phyloP scores from a whole-genome alignment of 2,888 invertebrate genomes.

The Lepidocyrtoides sp. region DNA sequence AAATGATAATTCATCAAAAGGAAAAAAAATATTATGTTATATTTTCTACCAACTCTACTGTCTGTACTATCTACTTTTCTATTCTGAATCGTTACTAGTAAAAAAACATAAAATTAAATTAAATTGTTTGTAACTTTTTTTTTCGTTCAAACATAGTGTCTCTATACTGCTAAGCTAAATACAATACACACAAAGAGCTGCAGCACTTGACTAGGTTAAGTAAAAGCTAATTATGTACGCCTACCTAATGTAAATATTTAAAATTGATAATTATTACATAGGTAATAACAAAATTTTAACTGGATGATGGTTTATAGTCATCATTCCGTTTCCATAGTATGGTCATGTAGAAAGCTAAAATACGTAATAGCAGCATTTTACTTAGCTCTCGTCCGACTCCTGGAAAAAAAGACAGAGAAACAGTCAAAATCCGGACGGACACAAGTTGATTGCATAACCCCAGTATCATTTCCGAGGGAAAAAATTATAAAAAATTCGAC shows the following conservation, averaged over 20 bases:
- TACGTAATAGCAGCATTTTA: not conserved
- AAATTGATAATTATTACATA: not conserved
- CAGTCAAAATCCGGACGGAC: not conserved
- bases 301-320: not conserved
- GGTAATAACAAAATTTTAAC: not conserved
- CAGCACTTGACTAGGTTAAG: not conserved
- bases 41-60: too few species aligned
- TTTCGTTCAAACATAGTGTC: too few species aligned
- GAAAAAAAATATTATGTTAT: too few species aligned
- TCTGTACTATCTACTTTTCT: too few species aligned
- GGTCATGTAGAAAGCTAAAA: not conserved
- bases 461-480: not conserved
- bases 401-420: not conserved
- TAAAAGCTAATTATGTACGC: not conserved
- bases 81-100: too few species aligned
- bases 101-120: too few species aligned
- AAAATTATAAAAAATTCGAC: not conserved
- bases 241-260: too few species aligned
- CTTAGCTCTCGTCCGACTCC: slow-evolving; percentile 46
- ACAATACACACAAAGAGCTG: not conserved
- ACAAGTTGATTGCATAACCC: too few species aligned
- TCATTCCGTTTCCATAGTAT: not conserved
- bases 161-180: too few species aligned
- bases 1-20: too few species aligned
- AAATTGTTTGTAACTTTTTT: too few species aligned